These are phyloP conservation scores for Copsychus sechellarum DNA, from an alignment of 2,113 vertebrate species.

Conservation along the genomic window DNA sequence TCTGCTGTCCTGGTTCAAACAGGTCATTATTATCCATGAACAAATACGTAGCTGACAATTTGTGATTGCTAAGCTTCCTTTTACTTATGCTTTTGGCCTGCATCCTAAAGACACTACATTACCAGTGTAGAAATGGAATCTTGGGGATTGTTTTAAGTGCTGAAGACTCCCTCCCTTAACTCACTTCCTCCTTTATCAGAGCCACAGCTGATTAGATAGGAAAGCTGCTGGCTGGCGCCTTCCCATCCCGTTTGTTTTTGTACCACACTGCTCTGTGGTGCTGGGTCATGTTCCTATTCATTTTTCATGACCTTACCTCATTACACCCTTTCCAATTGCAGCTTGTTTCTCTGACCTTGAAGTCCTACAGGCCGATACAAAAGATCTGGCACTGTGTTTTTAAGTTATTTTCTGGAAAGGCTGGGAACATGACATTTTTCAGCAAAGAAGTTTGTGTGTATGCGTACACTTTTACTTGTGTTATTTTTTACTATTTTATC, in stretches of 20 bases:
- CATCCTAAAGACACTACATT: constrained; percentile 58
- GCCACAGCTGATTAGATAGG: constrained; percentile 72
- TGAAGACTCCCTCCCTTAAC: constrained; percentile 59
- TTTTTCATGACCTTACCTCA: constrained; percentile 51
- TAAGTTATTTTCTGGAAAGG: not conserved
- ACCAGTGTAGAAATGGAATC: constrained; percentile 33
- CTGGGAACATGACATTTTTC: not conserved
- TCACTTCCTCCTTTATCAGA: constrained; percentile 77
- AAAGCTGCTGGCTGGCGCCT: constrained; percentile 68
- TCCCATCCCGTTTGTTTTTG: constrained; percentile 72
- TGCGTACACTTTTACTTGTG: not conserved
- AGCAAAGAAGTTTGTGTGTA: not conserved
- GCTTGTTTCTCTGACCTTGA: constrained; percentile 45
- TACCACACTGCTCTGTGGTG: not conserved
- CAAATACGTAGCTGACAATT: constrained; percentile 8
- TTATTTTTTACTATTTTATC: not conserved
- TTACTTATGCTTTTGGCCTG: constrained; percentile 42
- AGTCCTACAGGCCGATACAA: not conserved
- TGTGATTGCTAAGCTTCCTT: constrained; percentile 23
- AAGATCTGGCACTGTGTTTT: not conserved
- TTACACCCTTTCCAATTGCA: constrained; percentile 41
- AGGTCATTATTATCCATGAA: not conserved
- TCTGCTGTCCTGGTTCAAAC: not conserved
- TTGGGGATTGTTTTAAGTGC: constrained; percentile 69
- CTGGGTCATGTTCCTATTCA: constrained; percentile 52